A percentile compares a stretch with the other conserved stretches of the same genome.
Conservation (phyloP, 2,888 invertebrate species). For the Leptinotarsa peninsularis region DNA sequence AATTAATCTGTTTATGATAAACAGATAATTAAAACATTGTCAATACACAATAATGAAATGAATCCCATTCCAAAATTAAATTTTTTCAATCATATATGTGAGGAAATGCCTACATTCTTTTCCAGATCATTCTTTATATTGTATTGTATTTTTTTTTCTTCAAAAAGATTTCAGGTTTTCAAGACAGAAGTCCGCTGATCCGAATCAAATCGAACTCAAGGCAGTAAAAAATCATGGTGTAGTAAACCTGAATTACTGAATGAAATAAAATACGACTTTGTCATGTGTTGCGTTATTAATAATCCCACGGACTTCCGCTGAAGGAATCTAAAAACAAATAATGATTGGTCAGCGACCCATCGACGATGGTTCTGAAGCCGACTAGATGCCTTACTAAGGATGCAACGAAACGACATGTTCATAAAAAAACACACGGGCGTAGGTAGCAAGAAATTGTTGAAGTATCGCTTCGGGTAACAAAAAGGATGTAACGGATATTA, state of each 20-base stretch:
- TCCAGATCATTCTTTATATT: no score
- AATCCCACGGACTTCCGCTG: slow-evolving; percentile 50
- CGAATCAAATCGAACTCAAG: slow-evolving; percentile 16
- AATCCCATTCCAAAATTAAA: no score
- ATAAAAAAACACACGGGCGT: slow-evolving; percentile 43
- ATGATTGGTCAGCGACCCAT: slow-evolving; percentile 53
- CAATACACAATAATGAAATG: no score
- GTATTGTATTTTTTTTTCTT: no score
- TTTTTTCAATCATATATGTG: no score
- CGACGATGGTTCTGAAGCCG: slow-evolving; percentile 24
- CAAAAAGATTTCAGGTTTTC: no score
- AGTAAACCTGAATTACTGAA: slow-evolving; percentile 40
- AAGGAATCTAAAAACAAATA: slow-evolving; percentile 45
- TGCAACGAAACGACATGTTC: slow-evolving; percentile 44
- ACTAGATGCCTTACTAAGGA: slow-evolving; percentile 31
- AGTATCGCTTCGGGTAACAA: not conserved
- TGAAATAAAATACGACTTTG: slow-evolving; percentile 39
- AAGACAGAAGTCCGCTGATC: not conserved
- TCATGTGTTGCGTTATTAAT: slow-evolving; percentile 44
- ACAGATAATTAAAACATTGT: no score
- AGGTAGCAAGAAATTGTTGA: not conserved
- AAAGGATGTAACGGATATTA: no score
- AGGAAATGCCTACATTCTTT: no score
- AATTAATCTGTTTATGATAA: no score
- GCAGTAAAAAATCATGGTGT: slow-evolving; percentile 30